Percentiles rank a stretch among this genome's conserved stretches.
phyloP scores from a whole-genome alignment of 2,888 invertebrate genomes.

The Ichneumoninae sp. region DNA sequence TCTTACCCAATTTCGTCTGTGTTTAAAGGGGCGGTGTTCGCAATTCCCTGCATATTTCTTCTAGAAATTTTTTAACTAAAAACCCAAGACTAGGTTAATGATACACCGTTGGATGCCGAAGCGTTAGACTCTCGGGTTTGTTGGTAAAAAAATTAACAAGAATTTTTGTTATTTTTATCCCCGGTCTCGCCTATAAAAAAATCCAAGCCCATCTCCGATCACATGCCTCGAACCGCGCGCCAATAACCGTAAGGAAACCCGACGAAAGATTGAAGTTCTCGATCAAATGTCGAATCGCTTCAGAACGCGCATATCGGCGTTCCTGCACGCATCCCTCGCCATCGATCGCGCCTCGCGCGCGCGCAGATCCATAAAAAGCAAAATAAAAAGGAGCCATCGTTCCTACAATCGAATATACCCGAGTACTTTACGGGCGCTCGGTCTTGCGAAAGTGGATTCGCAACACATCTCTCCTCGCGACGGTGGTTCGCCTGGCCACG shows the following conservation, averaged over 20 bases:
- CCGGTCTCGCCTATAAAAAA: no score
- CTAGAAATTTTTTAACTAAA: no score
- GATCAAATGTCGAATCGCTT: constrained; percentile 50
- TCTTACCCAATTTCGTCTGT: no score
- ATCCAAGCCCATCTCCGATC: not conserved
- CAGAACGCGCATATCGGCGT: constrained; percentile 1
- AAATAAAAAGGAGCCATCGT: constrained; percentile 23
- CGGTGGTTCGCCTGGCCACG: constrained; percentile 33
- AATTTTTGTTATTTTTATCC: no score
- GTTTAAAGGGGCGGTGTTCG: no score
- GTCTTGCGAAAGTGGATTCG: constrained; percentile 64
- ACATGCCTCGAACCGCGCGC: not conserved
- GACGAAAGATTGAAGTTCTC: constrained; percentile 60
- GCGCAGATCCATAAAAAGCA: not conserved
- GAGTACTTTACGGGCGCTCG: constrained; percentile 9
- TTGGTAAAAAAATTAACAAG: no score
- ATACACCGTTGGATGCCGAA: no score
- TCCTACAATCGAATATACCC: constrained; percentile 53
- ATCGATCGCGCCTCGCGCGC: not conserved
- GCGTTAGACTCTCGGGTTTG: no score
- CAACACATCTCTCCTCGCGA: constrained; percentile 56
- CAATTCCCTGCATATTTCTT: no score
- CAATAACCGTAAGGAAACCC: not conserved
- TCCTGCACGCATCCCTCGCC: constrained; percentile 38
- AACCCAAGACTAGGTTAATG: no score